Percentiles rank a stretch among this genome's conserved stretches.
These are phyloP conservation scores for Psittacara wagleri DNA, from an alignment of 2,113 vertebrate genomes.

Conservation along the genomic window DNA sequence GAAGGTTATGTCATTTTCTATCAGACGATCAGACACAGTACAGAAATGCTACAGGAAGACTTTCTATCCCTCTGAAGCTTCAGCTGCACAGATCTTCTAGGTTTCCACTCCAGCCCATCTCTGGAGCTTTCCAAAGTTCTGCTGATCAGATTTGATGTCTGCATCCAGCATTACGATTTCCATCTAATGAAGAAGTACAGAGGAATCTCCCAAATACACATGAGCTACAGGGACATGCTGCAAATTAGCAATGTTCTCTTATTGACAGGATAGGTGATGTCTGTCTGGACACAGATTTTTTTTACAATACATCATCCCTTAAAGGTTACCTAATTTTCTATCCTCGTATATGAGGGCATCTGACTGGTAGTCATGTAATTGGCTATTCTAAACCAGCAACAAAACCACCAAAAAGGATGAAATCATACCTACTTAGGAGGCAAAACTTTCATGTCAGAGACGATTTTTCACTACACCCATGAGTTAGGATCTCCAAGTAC, in stretches of 20 bases:
- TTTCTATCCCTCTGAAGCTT: neutral
- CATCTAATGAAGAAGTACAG: neutral
- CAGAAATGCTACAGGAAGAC: neutral
- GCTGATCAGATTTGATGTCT: neutral
- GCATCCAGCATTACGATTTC: neutral
- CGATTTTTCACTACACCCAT: neutral
- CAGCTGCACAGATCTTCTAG: neutral
- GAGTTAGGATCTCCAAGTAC: neutral
- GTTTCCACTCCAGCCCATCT: neutral
- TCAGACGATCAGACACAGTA: neutral
- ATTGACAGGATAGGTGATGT: neutral
- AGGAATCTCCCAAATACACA: neutral
- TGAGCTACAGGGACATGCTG: neutral
- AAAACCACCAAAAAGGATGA: neutral
- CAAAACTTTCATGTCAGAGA: neutral
- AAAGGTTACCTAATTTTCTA: neutral
- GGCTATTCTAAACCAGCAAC: neutral
- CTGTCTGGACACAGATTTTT: neutral
- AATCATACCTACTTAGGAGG: neutral
- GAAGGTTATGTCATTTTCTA: conserved; percentile 19
- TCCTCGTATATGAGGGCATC: neutral
- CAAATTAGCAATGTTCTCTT: neutral
- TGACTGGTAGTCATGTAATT: accelerated
- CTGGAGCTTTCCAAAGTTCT: neutral
- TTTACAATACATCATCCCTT: neutral